Conservation (phyloP, 2,888 invertebrate species). For the Meandrusa payeni region DNA sequence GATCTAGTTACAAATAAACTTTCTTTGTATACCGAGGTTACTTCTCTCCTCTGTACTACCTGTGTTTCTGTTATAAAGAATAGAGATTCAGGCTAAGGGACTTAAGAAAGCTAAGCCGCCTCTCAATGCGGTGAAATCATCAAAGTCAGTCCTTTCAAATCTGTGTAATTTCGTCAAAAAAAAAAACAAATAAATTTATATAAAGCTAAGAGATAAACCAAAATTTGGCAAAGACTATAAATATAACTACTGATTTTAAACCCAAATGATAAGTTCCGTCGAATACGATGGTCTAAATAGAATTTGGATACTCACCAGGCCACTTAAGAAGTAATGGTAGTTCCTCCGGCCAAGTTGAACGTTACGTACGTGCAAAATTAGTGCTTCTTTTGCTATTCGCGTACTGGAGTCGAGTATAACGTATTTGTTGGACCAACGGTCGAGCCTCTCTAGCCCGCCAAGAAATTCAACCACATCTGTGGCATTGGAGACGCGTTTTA, state of each 20-base stretch:
- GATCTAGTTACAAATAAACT: too few relatives aligned
- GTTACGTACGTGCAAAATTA: constrained; percentile 92
- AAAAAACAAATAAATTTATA: too few relatives aligned
- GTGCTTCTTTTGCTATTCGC: constrained; percentile 91
- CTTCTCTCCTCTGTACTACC: too few relatives aligned
- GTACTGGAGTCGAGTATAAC: constrained; percentile 94
- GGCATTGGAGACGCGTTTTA: constrained; percentile 90
- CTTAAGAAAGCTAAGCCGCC: too few relatives aligned
- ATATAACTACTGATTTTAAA: constrained; percentile 6
- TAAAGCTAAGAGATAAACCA: too few relatives aligned
- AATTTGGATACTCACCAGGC: constrained; percentile 85
- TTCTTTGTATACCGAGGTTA: too few relatives aligned
- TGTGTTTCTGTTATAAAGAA: too few relatives aligned
- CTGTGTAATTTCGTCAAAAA: too few relatives aligned
- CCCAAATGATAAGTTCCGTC: background rate
- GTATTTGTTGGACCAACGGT: constrained; percentile 92
- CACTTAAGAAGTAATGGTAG: constrained; percentile 94
- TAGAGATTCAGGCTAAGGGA: too few relatives aligned
- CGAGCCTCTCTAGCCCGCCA: constrained; percentile 87
- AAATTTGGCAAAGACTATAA: constrained; percentile 4
- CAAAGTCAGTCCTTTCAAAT: too few relatives aligned
- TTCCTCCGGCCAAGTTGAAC: constrained; percentile 92
- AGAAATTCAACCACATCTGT: constrained; percentile 92
- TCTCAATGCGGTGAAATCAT: too few relatives aligned
- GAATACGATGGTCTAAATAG: constrained; percentile 7